Evolutionary conservation across 2,113 vertebrate species (phyloP), one percentile per base, ranked within the genome.

Genomic region (Trogon surrucura): DNA sequence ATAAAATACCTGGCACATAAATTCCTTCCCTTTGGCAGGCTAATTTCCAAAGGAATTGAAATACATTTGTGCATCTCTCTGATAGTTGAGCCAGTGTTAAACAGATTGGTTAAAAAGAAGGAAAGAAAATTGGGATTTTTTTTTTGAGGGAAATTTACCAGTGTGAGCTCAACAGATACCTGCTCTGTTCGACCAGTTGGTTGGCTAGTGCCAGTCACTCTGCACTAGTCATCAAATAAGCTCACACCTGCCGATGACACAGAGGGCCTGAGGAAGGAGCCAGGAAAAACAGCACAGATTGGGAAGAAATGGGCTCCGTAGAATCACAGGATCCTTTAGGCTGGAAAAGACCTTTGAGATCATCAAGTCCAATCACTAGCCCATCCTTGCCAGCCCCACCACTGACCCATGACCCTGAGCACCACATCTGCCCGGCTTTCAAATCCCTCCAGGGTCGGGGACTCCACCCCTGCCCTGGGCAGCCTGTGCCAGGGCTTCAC

Each of bases 41-140:
- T 36, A 15, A 23, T 13, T 25, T 51, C 34, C 34, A 2, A 5
- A 29, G 70, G 65, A 47, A 25, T 36, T 27, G 11, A 13, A 57
- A 19, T 25, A 17, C 12, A 0, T 6, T n/a, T 22, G 8, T 22
- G 26, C 62, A 4, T 6, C 22, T 12, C 9, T 50, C 26, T 19
- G 30, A 7, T 0, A n/a, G 84, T 5, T 2, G 13, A 87, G 32
- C 36, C 47, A 21, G 34, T 1, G 0, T 30, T 34, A 45, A 54
- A 27, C 29, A 4, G 38, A 12, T n/a, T 16, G 60, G 17, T 29
- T 51, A 5, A 16, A 54, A 47, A 27, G 13, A 3, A 41, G 48
- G 11, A 36, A 50, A 51, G 21, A 54, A 56, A 29, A 78, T 6
- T 5, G 16, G 54, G 44, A 10, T 3, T 38, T 58, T 70, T 58